Evolutionary conservation across 2,113 vertebrate genomes (phyloP), one percentile per base, ranked within the genome.

Genomic region (Embiotoca jacksoni): DNA sequence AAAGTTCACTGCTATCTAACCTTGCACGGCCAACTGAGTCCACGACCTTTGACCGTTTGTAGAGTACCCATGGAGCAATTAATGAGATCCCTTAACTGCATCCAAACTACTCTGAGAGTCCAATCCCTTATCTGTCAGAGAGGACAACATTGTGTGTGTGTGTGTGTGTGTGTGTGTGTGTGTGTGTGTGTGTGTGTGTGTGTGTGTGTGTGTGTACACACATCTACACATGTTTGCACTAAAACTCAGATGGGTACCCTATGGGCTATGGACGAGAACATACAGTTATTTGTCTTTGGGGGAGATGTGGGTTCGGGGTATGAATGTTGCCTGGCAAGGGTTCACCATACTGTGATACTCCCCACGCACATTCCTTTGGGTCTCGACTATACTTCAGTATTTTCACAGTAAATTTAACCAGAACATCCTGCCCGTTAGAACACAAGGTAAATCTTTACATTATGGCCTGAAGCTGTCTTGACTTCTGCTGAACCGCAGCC

Each of bases 391-490:
- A 54, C 52, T 78, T 75, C 46, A 49, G 72, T 72, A 72, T 80
- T 89, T 82, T 84, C 78, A 75, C 78, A 66, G 71, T 82, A 86
- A 81, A 84, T 86, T 67, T 58, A 84, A 39, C 75, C 9, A 0
- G 41, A 16, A 16, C 59, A 44, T 74, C 70, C 60, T 47, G 57
- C 46, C 10, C 1, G 0, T 63, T 79, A 66, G 23, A 66, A 33
- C 70, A 52, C 35, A 58, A 79, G 67, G 66, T 87, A 87, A 81
- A 82, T 68, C 83, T 85, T 81, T 77, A 83, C 60, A 78, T 81
- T 65, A 81, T 75, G 56, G 67, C 85, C 78, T 32, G 33, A 83
- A 62, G 69, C 68, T 66, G 60, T 72, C 61, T 23, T 23, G 55
- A 80, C 75, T 70, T 67, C 9, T 76, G 75, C 73, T 76, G 81